A percentile compares a stretch with the other conserved stretches of the same genome.
phyloP scores from a whole-genome alignment of 2,888 invertebrate species.

The Campopleginae sp. region DNA sequence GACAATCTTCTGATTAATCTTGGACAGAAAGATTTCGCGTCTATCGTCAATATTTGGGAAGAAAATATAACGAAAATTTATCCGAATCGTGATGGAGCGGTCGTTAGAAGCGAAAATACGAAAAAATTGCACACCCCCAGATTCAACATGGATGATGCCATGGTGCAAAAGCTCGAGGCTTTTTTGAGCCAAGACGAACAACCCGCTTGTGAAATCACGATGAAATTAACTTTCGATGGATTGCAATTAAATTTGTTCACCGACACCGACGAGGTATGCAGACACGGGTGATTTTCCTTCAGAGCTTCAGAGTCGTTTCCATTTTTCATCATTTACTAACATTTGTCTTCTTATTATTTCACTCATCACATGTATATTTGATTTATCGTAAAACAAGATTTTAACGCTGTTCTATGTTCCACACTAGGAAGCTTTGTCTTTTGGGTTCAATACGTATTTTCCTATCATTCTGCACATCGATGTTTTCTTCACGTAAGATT shows the following conservation, averaged over 20 bases:
- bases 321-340: constrained; percentile 21
- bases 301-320: not conserved
- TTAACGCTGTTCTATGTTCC: constrained; percentile 53
- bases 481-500: constrained; percentile 68
- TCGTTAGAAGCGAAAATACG: constrained; percentile 50
- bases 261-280: constrained; percentile 89
- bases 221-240: constrained; percentile 89
- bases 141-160: constrained; percentile 83
- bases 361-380: constrained; percentile 32
- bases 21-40: constrained; percentile 91
- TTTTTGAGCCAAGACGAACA: constrained; percentile 89
- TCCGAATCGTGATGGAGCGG: constrained; percentile 57
- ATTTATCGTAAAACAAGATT: constrained; percentile 9
- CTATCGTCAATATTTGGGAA: constrained; percentile 89
- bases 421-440: constrained; percentile 65
- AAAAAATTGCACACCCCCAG: constrained; percentile 68
- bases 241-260: constrained; percentile 89
- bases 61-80: constrained; percentile 87
- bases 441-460: constrained; percentile 65
- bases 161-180: constrained; percentile 89
- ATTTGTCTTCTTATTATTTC: constrained; percentile 41
- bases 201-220: constrained; percentile 76
- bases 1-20: constrained; percentile 89
- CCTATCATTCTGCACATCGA: constrained; percentile 60
- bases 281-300: not conserved